Evolutionary conservation across 1,140 invertebrate genomes (phyloP).

Genomic region (Xylocopa sonorina): DNA sequence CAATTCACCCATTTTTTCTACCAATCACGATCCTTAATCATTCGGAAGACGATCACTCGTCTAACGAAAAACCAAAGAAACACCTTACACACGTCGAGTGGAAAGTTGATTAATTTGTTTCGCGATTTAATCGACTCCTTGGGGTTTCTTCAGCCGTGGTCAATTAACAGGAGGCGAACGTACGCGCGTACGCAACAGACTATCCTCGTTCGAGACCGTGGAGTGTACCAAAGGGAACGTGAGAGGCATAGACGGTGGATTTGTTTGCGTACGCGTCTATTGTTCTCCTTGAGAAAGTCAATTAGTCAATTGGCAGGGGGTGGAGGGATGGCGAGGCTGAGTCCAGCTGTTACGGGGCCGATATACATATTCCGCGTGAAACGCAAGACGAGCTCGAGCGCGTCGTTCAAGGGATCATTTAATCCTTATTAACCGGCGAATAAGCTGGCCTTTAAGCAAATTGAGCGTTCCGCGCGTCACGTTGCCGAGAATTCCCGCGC

Average conservation of each 20-base stretch:
- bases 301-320: slow-evolving; percentile 42
- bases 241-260: slow-evolving; percentile 1
- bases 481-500: slow-evolving; percentile 28
- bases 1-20: too few species aligned
- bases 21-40: too few species aligned
- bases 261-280: slow-evolving; percentile 38
- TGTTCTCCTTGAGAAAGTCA: slow-evolving; percentile 48
- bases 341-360: too few species aligned
- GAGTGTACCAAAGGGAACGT: neutral
- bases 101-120: neutral
- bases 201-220: neutral
- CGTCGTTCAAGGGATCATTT: slow-evolving; percentile 57
- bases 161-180: slow-evolving; percentile 5
- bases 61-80: too few species aligned
- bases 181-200: neutral
- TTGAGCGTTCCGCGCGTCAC: slow-evolving; percentile 26
- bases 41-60: too few species aligned
- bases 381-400: slow-evolving; percentile 43
- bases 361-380: slow-evolving; percentile 30
- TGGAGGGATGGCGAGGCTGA: slow-evolving; percentile 2
- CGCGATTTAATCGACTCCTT: slow-evolving; percentile 11
- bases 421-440: slow-evolving; percentile 55
- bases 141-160: neutral
- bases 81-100: too few species aligned
- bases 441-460: slow-evolving; percentile 59